These are phyloP conservation scores for Polypterus senegalus DNA, from an alignment of 2,113 vertebrate genomes.

Conservation along the genomic window DNA sequence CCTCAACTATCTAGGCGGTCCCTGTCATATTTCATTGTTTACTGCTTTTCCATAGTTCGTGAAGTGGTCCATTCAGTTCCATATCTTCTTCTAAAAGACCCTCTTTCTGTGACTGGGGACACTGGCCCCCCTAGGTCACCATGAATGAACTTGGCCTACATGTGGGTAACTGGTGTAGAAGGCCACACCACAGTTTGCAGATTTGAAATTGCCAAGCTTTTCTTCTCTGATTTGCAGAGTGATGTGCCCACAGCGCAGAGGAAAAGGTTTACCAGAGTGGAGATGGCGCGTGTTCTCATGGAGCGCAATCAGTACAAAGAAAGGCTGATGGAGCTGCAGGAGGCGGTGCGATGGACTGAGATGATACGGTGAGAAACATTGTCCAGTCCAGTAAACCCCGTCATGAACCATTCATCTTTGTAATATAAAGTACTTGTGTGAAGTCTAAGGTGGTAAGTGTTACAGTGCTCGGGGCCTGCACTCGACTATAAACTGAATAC, in stretches of 20 bases:
- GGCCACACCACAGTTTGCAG: background rate
- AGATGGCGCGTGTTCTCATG: constrained; percentile 96
- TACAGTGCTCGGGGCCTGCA: too few species aligned
- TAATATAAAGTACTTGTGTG: background rate
- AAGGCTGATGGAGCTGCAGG: constrained; percentile 95
- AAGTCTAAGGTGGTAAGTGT: background rate
- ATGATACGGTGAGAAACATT: constrained; percentile 75
- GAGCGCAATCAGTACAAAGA: constrained; percentile 98
- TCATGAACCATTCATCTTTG: too few species aligned
- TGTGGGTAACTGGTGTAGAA: background rate
- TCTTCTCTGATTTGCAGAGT: constrained; percentile 49
- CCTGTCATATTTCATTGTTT: too few species aligned
- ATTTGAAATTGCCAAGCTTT: background rate
- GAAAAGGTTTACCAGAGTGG: constrained; percentile 90
- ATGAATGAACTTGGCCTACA: background rate
- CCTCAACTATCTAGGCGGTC: too few species aligned
- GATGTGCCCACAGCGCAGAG: constrained; percentile 93
- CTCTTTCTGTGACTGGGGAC: too few species aligned
- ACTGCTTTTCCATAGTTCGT: background rate
- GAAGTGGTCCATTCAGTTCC: background rate
- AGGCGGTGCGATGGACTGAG: constrained; percentile 94
- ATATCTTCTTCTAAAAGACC: background rate
- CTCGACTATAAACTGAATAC: too few species aligned
- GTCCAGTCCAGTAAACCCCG: background rate
- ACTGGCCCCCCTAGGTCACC: background rate